Conservation (phyloP, 1,140 invertebrate species). For the Zaprionus ornatus region DNA sequence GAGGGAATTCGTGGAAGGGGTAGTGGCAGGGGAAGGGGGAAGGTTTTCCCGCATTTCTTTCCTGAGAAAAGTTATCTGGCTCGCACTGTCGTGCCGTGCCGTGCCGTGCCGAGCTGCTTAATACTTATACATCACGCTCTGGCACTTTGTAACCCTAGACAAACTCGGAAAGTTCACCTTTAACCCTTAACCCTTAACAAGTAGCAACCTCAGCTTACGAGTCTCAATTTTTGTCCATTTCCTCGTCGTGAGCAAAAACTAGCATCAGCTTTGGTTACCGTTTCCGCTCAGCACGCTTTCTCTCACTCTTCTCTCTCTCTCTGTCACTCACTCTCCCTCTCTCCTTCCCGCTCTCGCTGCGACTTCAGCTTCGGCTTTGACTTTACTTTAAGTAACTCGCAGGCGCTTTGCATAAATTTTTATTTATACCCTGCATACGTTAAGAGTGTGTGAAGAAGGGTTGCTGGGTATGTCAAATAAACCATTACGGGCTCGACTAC, state of each 20-base stretch:
- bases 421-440: conserved; percentile 2
- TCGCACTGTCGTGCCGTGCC: background rate
- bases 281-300: background rate
- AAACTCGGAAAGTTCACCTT: conserved; percentile 51
- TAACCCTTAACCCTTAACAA: conserved; percentile 54
- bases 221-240: conserved; percentile 49
- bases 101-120: conserved; percentile 19
- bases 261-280: conserved; percentile 10
- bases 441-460: background rate
- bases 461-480: background rate
- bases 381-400: conserved; percentile 76
- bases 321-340: background rate
- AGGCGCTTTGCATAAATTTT: conserved; percentile 79
- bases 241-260: conserved; percentile 32
- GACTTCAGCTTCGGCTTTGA: conserved; percentile 57
- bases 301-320: background rate
- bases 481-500: no score
- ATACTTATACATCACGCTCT: conserved; percentile 49
- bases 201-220: conserved; percentile 49
- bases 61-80: conserved; percentile 6
- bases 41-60: background rate
- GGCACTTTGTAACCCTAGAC: conserved; percentile 53
- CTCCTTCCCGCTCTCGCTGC: background rate
- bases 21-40: background rate
- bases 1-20: background rate